Base-by-base conservation (phyloP, 2,888 invertebrate genomes). In the Linnaemya vulpina region DNA sequence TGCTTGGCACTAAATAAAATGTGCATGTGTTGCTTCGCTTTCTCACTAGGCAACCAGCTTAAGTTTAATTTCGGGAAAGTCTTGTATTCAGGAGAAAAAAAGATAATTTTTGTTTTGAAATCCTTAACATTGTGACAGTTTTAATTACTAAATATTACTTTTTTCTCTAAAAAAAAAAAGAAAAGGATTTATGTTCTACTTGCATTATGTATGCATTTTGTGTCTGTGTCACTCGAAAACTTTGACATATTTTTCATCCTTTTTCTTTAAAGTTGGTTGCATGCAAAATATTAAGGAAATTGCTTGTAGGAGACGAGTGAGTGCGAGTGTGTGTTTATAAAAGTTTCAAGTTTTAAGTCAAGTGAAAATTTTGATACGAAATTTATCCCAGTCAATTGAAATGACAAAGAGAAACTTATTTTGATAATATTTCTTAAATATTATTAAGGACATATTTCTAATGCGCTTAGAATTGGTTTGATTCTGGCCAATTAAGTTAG, bases 141-240 rank as follows among this genome's bases (percentile, higher is more conserved):
- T 86, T 83, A 86, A 86, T 86, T 83, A 83, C 76, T 63, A 80
- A 76, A 73, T 22, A 77, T 83, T 80, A 15, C 17, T 63, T 49
- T 68, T 80, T 63, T 63, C 38, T 49, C 70, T 40, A 22, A 15
- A 25, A 30, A 58, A 58, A 15, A 20, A 22, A 15, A 25, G 30
- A 58, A 58, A 15, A 20, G 25, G 43, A 74, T 74, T 60, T 67
- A 46, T 60, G 46, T 67, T 74, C 20, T n/a, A 49, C 22, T 63
- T 70, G 40, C 43, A 63, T 75, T 67, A 46, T 68, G 30, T 30
- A 75, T 68, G 68, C 74, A 75, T 73, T 38, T 79, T 62, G 15
- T 75, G 30, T 62, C 67, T 51, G 20, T 46, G 62, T 55, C 62
- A 80, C 49, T 65, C 53, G 35, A 65, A 77, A 51, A 68, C 65